Base-by-base conservation (phyloP, 2,113 vertebrate species). In the Esox niger region DNA sequence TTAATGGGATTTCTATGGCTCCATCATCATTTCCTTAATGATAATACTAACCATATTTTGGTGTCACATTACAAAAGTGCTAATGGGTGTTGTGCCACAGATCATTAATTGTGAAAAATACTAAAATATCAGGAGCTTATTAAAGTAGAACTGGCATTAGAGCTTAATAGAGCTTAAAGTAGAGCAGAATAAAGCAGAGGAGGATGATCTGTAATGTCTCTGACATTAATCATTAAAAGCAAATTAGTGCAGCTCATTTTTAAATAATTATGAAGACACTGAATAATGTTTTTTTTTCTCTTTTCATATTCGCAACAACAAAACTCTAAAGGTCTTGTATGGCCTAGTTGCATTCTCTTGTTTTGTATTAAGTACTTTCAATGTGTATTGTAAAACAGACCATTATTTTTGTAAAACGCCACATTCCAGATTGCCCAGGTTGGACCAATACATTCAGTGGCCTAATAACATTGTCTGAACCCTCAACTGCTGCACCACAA, bases 21-120 rank as follows among this genome's bases (percentile, higher is more conserved):
- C 84, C 82, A 79, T 90, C 85, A 90, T 88, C 84, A 88, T 87
- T 90, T 86, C 82, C 84, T 88, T 89, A 91, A 91, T 90, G 87
- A 90, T 89, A 88, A 87, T 88, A 81, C 86, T 79, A 87, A 80
- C 86, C 83, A 87, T 89, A 86, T 88, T 88, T 91, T 90, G 86
- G 77, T 87, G 82, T 89, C 86, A 90, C 85, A 89, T 89, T 89
- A 89, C 76, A 86, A 88, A 88, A 79, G 83, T 87, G 86, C 79
- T 90, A 91, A 91, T 88, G 88, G 88, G 79, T 85, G 86, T 82
- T 88, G 86, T 85, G 82, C 88, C 82, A 86, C 84, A 84, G 85
- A 82, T 85, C 80, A 86, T 88, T 88, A 86, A 88, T 84, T 82
- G 75, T 70, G 69, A 82, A 52, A 30, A 84, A 80, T 70, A 71